These are phyloP conservation scores for Schizopygopsis pylzovi DNA, from an alignment of 2,797 vertebrate species.

Conservation along the genomic window DNA sequence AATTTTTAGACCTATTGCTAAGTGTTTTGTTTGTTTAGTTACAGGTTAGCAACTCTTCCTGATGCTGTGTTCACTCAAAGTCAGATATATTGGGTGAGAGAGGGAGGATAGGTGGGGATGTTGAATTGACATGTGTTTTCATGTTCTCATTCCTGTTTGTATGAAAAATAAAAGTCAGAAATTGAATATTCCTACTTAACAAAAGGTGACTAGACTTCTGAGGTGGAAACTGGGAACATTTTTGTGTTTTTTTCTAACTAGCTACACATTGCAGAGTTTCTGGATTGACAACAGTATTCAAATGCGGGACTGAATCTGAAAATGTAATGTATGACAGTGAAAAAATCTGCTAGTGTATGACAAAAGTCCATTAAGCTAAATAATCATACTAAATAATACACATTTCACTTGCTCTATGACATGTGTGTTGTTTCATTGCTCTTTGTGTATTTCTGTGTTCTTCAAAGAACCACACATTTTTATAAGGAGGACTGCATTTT, in stretches of 20 bases:
- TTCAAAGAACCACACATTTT: too few relatives aligned
- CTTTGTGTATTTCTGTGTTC: too few relatives aligned
- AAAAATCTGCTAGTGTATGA: background rate
- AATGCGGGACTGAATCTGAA: background rate
- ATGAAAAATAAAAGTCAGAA: background rate
- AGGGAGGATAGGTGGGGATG: too few relatives aligned
- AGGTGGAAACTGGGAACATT: background rate
- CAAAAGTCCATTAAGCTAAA: background rate
- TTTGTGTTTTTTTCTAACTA: background rate
- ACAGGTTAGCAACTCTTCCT: conserved; percentile 55
- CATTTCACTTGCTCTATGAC: background rate
- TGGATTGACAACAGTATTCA: background rate
- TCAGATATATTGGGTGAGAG: background rate
- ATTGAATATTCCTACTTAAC: background rate
- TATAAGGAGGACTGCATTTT: too few relatives aligned
- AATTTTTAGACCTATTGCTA: background rate
- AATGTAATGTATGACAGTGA: too few relatives aligned
- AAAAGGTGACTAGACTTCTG: background rate
- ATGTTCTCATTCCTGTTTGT: too few relatives aligned
- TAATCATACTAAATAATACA: background rate
- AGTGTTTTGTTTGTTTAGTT: background rate
- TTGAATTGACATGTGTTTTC: too few relatives aligned
- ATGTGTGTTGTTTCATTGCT: too few relatives aligned
- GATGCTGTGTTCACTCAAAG: background rate
- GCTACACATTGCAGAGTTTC: background rate